Base-by-base conservation (phyloP, 1,140 invertebrate genomes). In the Drosophila ogumai region DNA sequence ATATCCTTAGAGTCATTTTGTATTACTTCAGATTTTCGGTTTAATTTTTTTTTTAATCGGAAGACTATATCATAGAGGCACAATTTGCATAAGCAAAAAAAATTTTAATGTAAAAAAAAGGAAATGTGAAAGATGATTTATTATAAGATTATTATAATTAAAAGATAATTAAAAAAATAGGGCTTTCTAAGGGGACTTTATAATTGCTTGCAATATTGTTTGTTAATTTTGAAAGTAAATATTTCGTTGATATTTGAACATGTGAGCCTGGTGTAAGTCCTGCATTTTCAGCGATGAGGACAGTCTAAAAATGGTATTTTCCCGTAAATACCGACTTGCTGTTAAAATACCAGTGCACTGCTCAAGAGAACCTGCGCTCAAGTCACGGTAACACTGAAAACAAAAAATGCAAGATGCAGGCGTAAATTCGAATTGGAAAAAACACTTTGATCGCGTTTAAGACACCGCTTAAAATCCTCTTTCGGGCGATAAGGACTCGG, bases 381-480 rank as follows among this genome's bases (percentile, higher is more conserved):
- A 15, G 25, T 17, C n/a, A 63, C 63, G 59, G 64, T 47, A 44
- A 67, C 34, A 71, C 65, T 66, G 58, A 78, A 78, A 67, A 78
- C 58, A 67, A 84, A 79, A 86, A 75, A 77, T 82, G 82, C 79
- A 87, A 86, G 73, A 90, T 87, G 81, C 77, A 90, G 57, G 67
- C 44, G 36, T 87, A 65, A 73, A 69, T 77, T 79, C 64, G 40
- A 73, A 69, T 77, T 46, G 58, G 47, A 31, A 58, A 64, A 68
- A 73, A 64, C 17, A 44, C 44, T 69, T 47, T 44, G 65, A 71
- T 79, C 47, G 56, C 69, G 32, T 15, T 25, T 49, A 12, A 67
- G 41, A 31, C 44, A 59, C 17, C 36, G 31, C 28, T 55, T 43
- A 34, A 54, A 9, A 74, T 17, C 50, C 47, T 13, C 44, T 69